A percentile compares a stretch with the other conserved stretches of the same genome.
phyloP scores from a whole-genome alignment of 2,113 vertebrate species.

The Rhinopomastus cyanomelas region DNA sequence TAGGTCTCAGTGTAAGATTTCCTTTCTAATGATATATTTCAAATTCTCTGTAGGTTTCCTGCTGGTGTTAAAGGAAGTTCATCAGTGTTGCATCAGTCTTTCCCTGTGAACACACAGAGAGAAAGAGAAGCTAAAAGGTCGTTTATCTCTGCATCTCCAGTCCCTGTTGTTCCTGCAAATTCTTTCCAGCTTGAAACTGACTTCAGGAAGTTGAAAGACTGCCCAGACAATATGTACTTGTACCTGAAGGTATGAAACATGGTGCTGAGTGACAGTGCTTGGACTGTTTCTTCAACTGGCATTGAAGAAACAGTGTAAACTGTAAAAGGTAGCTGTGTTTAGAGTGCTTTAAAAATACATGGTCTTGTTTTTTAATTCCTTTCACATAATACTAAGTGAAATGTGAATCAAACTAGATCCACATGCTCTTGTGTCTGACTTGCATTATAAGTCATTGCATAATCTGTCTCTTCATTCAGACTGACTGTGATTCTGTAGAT shows the following conservation, averaged over 20 bases:
- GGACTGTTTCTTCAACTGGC: not conserved
- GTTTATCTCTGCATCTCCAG: not conserved
- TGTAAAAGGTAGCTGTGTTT: not conserved
- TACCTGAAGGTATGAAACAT: constrained; percentile 85
- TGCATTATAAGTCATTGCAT: not conserved
- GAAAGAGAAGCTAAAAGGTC: constrained; percentile 29
- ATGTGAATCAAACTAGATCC: not conserved
- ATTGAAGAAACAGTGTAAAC: not conserved
- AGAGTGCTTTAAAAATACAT: not conserved
- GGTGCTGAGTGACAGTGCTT: not conserved
- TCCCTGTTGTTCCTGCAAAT: constrained; percentile 84
- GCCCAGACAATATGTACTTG: constrained; percentile 80
- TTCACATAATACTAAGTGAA: not conserved
- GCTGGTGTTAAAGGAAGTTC: constrained; percentile 13
- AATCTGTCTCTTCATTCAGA: not conserved
- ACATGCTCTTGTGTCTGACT: not conserved
- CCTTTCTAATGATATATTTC: not conserved
- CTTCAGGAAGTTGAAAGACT: constrained; percentile 84
- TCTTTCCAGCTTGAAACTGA: constrained; percentile 94
- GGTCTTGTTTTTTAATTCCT: not conserved
- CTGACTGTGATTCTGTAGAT: not conserved
- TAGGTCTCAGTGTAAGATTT: not conserved
- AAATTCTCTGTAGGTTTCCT: constrained; percentile 42
- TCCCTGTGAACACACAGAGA: not conserved
- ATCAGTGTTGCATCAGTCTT: not conserved